phyloP scores from a whole-genome alignment of 1,140 invertebrate species.

The Diploscapter pachys region DNA sequence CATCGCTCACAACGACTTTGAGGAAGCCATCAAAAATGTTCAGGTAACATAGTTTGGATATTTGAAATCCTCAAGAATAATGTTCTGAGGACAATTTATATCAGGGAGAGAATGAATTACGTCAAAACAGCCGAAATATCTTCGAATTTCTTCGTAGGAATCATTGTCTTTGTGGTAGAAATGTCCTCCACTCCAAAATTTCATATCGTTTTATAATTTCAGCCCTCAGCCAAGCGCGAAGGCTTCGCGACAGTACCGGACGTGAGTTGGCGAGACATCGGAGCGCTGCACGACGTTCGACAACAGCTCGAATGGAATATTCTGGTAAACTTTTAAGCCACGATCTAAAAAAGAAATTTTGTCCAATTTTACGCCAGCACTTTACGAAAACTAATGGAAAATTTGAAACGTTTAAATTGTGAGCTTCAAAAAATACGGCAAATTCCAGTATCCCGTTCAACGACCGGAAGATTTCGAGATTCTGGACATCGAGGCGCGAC shows the following conservation, averaged over 20 bases:
- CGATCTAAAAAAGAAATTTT: neutral
- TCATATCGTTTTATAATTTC: no score
- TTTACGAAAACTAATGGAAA: no score
- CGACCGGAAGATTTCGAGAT: slow-evolving; percentile 74
- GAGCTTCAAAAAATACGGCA: slow-evolving; percentile 7
- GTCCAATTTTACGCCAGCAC: neutral
- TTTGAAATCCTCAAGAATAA: no score
- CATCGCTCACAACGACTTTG: slow-evolving; percentile 48
- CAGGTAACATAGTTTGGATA: slow-evolving; percentile 63
- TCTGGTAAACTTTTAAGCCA: slow-evolving; percentile 65
- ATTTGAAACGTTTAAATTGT: no score
- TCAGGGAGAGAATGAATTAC: no score
- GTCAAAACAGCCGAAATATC: no score
- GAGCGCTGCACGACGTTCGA: slow-evolving; percentile 80
- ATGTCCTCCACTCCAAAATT: no score
- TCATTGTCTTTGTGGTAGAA: no score
- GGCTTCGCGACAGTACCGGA: slow-evolving; percentile 95
- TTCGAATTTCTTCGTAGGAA: no score
- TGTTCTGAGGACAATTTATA: no score
- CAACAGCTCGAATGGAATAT: slow-evolving; percentile 85
- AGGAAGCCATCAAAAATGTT: slow-evolving; percentile 73
- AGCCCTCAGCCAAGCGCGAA: slow-evolving; percentile 67
- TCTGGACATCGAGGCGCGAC: slow-evolving; percentile 71
- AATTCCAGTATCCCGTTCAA: slow-evolving; percentile 77
- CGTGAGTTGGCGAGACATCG: slow-evolving; percentile 94